Evolutionary conservation across 2,888 invertebrate genomes (phyloP).

Genomic region (Metacarcinus magister): DNA sequence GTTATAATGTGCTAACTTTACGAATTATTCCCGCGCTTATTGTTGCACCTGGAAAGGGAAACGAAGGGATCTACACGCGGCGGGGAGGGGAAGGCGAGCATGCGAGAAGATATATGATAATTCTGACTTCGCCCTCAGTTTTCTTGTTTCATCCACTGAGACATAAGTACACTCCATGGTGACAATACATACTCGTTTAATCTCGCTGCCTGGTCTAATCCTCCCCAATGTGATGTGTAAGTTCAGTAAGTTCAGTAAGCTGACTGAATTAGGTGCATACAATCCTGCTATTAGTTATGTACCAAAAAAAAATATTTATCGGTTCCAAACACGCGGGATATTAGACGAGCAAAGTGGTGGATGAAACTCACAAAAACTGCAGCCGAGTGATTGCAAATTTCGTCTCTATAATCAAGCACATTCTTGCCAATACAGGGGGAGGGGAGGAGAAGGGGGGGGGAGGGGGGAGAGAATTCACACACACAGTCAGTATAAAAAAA

Average conservation of each 20-base stretch:
- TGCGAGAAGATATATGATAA: background rate
- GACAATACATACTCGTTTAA: no score
- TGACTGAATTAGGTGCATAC: background rate
- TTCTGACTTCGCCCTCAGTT: background rate
- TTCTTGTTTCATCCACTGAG: background rate
- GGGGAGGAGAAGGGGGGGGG: no score
- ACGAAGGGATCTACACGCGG: background rate
- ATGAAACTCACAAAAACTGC: background rate
- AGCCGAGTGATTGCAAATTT: background rate
- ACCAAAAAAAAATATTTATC: background rate
- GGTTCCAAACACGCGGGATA: background rate
- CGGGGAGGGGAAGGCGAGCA: background rate
- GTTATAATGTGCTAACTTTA: background rate
- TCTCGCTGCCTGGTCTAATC: no score
- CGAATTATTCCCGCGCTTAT: background rate
- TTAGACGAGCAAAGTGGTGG: background rate
- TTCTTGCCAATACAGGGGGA: background rate
- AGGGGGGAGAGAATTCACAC: no score
- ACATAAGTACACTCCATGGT: background rate
- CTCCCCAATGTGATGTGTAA: no score
- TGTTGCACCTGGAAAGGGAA: background rate
- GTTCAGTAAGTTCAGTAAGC: background rate
- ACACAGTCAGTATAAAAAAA: background rate
- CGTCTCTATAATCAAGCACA: background rate
- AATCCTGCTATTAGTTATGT: background rate